A percentile compares a stretch with the other conserved stretches of the same genome.
phyloP scores from a whole-genome alignment of 2,113 vertebrate genomes.

The Elephantulus edwardii region DNA sequence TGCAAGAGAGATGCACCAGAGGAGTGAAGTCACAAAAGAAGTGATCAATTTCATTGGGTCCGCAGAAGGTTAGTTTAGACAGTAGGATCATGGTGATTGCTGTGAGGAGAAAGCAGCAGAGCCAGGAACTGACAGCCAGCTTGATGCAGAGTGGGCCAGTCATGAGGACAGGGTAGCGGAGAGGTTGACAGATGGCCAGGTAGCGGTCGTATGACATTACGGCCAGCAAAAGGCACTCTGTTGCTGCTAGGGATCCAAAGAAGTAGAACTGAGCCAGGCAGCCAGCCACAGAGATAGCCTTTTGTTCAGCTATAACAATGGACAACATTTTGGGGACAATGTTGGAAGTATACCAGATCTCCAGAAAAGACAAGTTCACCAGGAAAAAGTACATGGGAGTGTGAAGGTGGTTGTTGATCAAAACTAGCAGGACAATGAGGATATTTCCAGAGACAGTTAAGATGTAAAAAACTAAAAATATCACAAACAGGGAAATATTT shows the following conservation, averaged over 20 bases:
- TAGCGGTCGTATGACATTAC: slow-evolving; percentile 70
- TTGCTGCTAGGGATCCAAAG: slow-evolving; percentile 69
- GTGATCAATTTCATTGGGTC: slow-evolving; percentile 61
- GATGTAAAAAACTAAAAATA: slow-evolving; percentile 63
- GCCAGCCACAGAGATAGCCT: slow-evolving; percentile 53
- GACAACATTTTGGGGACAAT: slow-evolving; percentile 69
- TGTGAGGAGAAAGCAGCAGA: slow-evolving; percentile 67
- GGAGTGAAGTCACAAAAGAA: slow-evolving; percentile 73
- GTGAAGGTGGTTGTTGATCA: slow-evolving; percentile 58
- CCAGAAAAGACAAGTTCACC: slow-evolving; percentile 68
- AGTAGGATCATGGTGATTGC: slow-evolving; percentile 40
- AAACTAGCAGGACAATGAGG: slow-evolving; percentile 65
- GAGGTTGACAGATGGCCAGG: slow-evolving; percentile 67
- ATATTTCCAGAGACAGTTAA: slow-evolving; percentile 65
- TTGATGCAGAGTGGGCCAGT: slow-evolving; percentile 33
- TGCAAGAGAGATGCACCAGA: slow-evolving; percentile 64
- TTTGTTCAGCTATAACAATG: slow-evolving; percentile 38
- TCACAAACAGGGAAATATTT: slow-evolving; percentile 62
- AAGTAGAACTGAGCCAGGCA: slow-evolving; percentile 72
- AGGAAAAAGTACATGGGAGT: slow-evolving; percentile 75
- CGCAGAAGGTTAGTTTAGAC: slow-evolving; percentile 57
- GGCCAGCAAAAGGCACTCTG: slow-evolving; percentile 68
- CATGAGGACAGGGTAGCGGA: slow-evolving; percentile 57
- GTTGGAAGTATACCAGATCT: slow-evolving; percentile 69
- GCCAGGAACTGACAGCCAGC: slow-evolving; percentile 58